A percentile compares a stretch with the other conserved stretches of the same genome.
Conservation (phyloP, 2,888 invertebrate species). For the Matsumyia berberina region DNA sequence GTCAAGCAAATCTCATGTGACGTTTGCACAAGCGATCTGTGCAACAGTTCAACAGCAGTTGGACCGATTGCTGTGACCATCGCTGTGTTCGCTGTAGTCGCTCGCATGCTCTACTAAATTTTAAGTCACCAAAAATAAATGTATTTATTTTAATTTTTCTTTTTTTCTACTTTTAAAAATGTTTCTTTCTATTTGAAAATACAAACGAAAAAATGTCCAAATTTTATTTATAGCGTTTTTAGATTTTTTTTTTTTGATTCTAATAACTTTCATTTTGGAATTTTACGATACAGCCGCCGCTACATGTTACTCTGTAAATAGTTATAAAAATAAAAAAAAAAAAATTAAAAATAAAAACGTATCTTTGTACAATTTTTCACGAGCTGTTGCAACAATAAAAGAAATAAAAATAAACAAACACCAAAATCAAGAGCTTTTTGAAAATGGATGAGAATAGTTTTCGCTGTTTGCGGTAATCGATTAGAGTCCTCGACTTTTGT, state of each 20-base stretch:
- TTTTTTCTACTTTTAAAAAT: conserved; percentile 21
- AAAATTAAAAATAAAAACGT: conserved; percentile 12
- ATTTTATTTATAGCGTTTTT: conserved; percentile 60
- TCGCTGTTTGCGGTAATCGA: background rate
- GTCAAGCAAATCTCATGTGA: conserved; percentile 81
- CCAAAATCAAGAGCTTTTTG: background rate
- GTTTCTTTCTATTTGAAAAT: conserved; percentile 34
- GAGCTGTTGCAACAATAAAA: conserved; percentile 44
- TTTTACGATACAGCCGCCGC: conserved; percentile 34
- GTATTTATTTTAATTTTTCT: conserved; percentile 39
- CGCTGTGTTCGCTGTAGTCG: conserved; percentile 79
- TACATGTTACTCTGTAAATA: conserved; percentile 71
- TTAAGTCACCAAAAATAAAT: conserved; percentile 57
- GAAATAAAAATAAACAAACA: conserved; percentile 23
- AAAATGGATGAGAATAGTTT: background rate
- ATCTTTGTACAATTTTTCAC: conserved; percentile 62
- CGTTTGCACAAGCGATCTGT: conserved; percentile 81
- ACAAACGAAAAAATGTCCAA: conserved; percentile 27
- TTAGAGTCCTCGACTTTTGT: background rate
- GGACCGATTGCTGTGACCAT: conserved; percentile 80
- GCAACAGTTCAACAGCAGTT: conserved; percentile 80
- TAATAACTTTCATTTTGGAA: conserved; percentile 10
- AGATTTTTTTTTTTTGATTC: conserved; percentile 27
- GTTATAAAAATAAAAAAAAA: conserved; percentile 16
- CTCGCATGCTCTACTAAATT: conserved; percentile 81